phyloP scores from a whole-genome alignment of 2,113 vertebrate genomes.

The Erinaceus europaeus region DNA sequence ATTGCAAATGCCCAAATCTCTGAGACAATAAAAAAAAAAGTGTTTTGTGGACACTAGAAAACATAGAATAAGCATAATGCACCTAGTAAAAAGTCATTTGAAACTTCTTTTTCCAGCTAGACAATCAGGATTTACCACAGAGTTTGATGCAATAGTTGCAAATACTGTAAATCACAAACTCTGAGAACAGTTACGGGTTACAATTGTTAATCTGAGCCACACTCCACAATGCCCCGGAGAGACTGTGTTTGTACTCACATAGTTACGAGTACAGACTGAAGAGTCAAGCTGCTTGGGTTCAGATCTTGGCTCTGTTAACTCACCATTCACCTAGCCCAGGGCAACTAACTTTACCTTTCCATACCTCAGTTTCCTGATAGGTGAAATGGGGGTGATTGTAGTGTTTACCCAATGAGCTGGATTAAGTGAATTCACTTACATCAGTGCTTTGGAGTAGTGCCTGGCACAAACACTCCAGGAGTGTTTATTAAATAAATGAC shows the following conservation, averaged over 20 bases:
- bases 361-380: neutral
- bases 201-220: neutral
- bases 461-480: neutral
- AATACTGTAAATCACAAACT: neutral
- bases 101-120: neutral
- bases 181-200: neutral
- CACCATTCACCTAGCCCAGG: neutral
- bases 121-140: neutral
- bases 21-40: no score
- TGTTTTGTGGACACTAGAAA: neutral
- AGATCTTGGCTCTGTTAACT: neutral
- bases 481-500: neutral
- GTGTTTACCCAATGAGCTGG: neutral
- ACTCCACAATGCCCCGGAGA: neutral
- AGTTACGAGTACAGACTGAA: neutral
- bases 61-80: neutral
- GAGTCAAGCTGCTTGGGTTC: neutral
- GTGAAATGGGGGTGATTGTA: neutral
- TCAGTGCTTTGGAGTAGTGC: neutral
- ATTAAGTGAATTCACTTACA: neutral
- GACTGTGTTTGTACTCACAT: neutral
- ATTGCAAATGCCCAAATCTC: neutral
- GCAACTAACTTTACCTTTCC: neutral
- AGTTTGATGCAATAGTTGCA: neutral
- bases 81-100: neutral